These are phyloP conservation scores for Balaeniceps rex DNA, from an alignment of 2,113 vertebrate species.

Conservation along the genomic window DNA sequence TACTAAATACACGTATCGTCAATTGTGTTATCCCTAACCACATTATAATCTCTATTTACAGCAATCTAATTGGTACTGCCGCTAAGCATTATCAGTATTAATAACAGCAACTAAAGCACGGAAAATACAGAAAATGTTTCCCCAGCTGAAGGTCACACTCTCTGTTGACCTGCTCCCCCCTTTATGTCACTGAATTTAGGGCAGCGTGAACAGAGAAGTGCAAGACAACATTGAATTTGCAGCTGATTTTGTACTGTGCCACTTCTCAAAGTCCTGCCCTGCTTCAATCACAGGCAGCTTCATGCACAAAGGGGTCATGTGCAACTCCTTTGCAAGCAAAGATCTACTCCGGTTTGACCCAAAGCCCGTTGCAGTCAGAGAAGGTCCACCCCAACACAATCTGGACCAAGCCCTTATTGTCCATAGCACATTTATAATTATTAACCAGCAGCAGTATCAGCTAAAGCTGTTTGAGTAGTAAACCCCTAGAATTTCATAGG, in stretches of 20 bases:
- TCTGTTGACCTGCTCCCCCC: neutral
- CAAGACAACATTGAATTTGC: neutral
- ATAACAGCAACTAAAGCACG: neutral
- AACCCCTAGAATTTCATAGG: neutral
- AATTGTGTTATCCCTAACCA: conserved; percentile 40
- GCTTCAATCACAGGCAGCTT: neutral
- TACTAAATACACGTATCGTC: conserved; percentile 16
- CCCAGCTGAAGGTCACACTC: neutral
- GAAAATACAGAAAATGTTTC: neutral
- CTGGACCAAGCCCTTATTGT: neutral
- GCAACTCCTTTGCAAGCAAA: neutral
- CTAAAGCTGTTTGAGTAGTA: neutral
- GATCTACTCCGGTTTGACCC: neutral
- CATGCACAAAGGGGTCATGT: neutral
- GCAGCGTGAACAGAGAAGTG: neutral
- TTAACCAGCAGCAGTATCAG: neutral
- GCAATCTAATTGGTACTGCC: neutral
- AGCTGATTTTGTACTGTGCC: neutral
- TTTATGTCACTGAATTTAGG: neutral
- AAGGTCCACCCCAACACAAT: neutral
- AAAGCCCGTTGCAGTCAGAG: neutral
- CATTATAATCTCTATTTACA: conserved; percentile 56
- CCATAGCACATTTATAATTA: neutral
- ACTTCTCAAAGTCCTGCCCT: neutral
- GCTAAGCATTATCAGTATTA: neutral